Evolutionary conservation across 2,113 vertebrate genomes (phyloP), one percentile per base, ranked within the genome.

Genomic region (Cebus imitator): DNA sequence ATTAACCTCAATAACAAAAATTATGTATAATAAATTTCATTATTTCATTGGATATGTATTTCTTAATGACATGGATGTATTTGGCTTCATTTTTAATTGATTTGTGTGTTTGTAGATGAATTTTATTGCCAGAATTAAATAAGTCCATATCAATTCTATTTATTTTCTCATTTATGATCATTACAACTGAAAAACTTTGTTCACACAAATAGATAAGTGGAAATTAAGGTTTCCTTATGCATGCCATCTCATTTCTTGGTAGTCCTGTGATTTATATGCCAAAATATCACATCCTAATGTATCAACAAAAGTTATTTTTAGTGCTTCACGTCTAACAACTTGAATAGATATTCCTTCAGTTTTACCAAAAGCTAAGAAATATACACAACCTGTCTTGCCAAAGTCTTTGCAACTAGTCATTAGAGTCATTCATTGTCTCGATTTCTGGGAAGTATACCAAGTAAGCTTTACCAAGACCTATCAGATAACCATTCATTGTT

Each of bases 241-340:
- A 50, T 70, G 20, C 4, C 68, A 84, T 64, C 30, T 78, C 40
- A 68, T 30, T 87, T 79, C 64, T 85, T 90, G 45, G 6, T 79
- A 43, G 25, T 85, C 20, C 16, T 87, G 27, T 79, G 61, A 94
- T 18, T 81, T 93, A 78, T 64, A 18, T 95, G 50, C 35, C 50
- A 87, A 91, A 97, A 92, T 87, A 96, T 45, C 58, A 70, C 84
- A 66, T 12, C 52, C 43, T 70, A 8, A 91, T 76, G 58, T 92
- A 75, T 91, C 55, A 88, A 83, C 58, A 95, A 90, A 97, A 96
- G 95, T 55, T 75, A 93, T 76, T 87, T 92, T 92, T 91, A 91
- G 43, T 52, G 21, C 17, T 86, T 16, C 80, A 55, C 45, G 93
- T 91, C 97, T 95, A 96, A 87, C 50, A 92, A 66, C 17, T 91